Conservation (phyloP, 2,797 vertebrate genomes). For the Leucoraja ocellata region DNA sequence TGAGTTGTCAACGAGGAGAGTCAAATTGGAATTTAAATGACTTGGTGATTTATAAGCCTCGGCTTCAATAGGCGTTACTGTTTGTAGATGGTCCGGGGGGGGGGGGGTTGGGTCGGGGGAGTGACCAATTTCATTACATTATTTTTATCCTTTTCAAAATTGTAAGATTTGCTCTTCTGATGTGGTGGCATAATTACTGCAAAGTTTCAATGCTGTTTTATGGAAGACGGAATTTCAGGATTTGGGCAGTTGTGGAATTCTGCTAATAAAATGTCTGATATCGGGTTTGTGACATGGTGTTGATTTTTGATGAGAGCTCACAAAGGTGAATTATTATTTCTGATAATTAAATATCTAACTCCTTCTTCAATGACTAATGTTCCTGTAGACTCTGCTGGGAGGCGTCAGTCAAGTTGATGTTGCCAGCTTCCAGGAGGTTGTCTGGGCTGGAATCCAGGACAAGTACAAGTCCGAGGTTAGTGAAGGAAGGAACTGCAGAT, state of each 20-base stretch:
- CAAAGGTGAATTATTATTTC: not conserved
- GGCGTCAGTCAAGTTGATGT: slow-evolving; percentile 57
- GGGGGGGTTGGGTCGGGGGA: not conserved
- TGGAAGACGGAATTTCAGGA: not conserved
- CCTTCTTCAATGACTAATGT: not conserved
- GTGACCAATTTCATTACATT: not conserved
- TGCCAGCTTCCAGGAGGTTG: slow-evolving; percentile 55
- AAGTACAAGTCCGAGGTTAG: slow-evolving; percentile 74
- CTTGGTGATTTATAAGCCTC: not conserved
- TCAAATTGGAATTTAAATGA: not conserved
- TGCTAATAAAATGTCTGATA: not conserved
- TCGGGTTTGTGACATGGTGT: not conserved
- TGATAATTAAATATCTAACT: not conserved
- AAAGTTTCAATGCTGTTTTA: not conserved
- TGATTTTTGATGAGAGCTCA: not conserved
- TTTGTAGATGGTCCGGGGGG: not conserved
- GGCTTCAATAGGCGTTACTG: not conserved
- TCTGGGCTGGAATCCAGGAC: slow-evolving; percentile 72
- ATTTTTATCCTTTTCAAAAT: not conserved
- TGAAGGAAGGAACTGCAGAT: not conserved
- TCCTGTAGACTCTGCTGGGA: slow-evolving; percentile 63
- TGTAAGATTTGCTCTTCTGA: not conserved
- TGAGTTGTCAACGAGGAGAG: not conserved
- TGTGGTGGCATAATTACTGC: no score
- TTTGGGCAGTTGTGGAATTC: not conserved